Percentiles rank a stretch among this genome's conserved stretches.
Conservation (phyloP, 2,113 vertebrate species). For the Syngnathus floridae region DNA sequence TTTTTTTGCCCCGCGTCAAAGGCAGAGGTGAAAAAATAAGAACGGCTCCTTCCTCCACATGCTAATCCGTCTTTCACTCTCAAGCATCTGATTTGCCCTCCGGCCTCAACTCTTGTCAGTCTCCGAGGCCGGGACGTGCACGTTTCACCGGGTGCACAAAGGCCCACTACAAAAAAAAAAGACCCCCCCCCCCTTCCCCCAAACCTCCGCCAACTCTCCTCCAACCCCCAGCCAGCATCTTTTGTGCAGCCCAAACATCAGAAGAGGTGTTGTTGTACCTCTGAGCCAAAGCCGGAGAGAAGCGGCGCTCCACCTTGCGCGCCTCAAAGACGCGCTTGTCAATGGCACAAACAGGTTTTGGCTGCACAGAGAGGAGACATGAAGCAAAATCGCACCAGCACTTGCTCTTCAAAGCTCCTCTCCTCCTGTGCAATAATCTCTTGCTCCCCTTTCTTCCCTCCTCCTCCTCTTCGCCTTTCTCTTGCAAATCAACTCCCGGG, state of each 20-base stretch:
- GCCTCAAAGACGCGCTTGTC: conserved; percentile 55
- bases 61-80: conserved; percentile 51
- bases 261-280: conserved; percentile 54
- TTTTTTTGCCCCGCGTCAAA: conserved; percentile 14
- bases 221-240: conserved; percentile 7
- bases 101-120: conserved; percentile 22
- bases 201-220: background rate
- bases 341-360: conserved; percentile 60
- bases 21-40: conserved; percentile 48
- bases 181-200: conserved; percentile 5
- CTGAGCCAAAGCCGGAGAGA: conserved; percentile 53
- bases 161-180: conserved; percentile 37
- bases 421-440: conserved; percentile 73
- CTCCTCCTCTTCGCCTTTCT: conserved; percentile 62
- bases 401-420: conserved; percentile 71
- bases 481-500: conserved; percentile 72
- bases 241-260: conserved; percentile 46
- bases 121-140: conserved; percentile 31
- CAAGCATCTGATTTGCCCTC: conserved; percentile 41
- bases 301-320: conserved; percentile 58
- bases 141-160: conserved; percentile 41
- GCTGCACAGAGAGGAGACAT: conserved; percentile 45
- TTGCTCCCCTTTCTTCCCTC: conserved; percentile 58
- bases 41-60: conserved; percentile 36
- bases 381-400: conserved; percentile 62